Conservation (phyloP, 2,888 invertebrate genomes). For the Trichopria drosophilae region DNA sequence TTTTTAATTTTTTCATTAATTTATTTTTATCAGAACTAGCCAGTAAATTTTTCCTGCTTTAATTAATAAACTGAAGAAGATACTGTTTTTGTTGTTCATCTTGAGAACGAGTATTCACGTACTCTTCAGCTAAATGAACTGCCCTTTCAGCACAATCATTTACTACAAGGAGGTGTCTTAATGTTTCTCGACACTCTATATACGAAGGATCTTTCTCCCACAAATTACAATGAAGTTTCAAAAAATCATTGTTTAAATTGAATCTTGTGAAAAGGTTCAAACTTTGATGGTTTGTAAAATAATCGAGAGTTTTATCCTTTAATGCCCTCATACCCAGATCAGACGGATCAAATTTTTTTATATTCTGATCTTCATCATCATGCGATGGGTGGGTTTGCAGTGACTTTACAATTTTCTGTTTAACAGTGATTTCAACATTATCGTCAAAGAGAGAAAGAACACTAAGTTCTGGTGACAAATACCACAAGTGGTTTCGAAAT, state of each 20-base stretch:
- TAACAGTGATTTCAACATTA: neutral
- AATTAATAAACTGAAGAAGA: constrained; percentile 1
- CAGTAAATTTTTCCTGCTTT: neutral
- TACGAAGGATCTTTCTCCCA: constrained; percentile 6
- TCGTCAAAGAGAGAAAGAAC: neutral
- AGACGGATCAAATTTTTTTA: neutral
- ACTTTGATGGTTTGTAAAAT: neutral
- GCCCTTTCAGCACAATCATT: constrained; percentile 14
- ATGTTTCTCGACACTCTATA: constrained; percentile 10
- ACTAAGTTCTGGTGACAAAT: neutral
- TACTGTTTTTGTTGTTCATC: neutral
- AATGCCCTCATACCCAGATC: neutral
- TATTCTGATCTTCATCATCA: neutral
- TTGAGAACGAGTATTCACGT: neutral
- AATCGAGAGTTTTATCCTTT: neutral
- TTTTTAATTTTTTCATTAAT: neutral
- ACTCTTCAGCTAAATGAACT: neutral
- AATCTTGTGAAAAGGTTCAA: constrained; percentile 7
- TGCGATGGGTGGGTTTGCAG: neutral
- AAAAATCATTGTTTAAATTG: constrained; percentile 10
- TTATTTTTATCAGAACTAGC: neutral
- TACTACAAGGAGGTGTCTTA: constrained; percentile 5
- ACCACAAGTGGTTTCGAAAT: neutral
- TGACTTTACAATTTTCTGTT: constrained; percentile 3
- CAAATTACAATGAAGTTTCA: constrained; percentile 2